Evolutionary conservation across 2,888 invertebrate species (phyloP), one percentile per base, ranked within the genome.

Genomic region (Pristionchus fissidentatus): DNA sequence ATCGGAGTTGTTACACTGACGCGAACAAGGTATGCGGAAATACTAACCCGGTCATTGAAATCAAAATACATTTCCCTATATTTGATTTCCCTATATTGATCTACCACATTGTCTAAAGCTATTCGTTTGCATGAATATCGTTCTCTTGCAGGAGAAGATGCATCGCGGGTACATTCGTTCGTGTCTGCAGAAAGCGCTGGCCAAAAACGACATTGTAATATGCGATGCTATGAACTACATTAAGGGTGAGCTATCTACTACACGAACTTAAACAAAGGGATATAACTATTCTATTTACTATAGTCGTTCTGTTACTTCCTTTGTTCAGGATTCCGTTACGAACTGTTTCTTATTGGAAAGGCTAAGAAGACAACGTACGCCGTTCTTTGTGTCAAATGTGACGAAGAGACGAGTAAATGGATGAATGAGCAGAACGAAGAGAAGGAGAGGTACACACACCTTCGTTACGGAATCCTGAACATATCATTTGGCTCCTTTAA

Each of bases 191-290:
- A 87, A 88, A 46, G 80, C 84, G 26, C 77, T 92, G 35, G 85
- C 86, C 13, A 88, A 95, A 88, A 95, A 95, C 26, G 95, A 95
- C 92, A 94, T 98, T 10, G 95, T 97, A 22, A 97, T 98, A 90
- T 94, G 97, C 83, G 98, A 98, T 93, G 96, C 96, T 0, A 95
- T 96, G 84, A 98, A 98, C 94, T 98, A 98, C 92, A 98, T 98
- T 49, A 98, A 98, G 95, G 90, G 90, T 89, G 0, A 1, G 3
- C 32, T 19, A 8, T 77, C 0, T 0, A 19, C 41, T 1, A 43
- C 41, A 41, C 13, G n/a, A 5, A 70, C 41, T 41, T 38, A 8
- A 38, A 13, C 2, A 49, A 49, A 49, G 49, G 10, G 49, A 15
- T 49, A 49, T 10, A 49, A 19, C 19, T 49, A 15, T 49, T n/a